A percentile compares a stretch with the other conserved stretches of the same genome.
Conservation (phyloP, 2,888 invertebrate species). For the Trachelus troglodyta region DNA sequence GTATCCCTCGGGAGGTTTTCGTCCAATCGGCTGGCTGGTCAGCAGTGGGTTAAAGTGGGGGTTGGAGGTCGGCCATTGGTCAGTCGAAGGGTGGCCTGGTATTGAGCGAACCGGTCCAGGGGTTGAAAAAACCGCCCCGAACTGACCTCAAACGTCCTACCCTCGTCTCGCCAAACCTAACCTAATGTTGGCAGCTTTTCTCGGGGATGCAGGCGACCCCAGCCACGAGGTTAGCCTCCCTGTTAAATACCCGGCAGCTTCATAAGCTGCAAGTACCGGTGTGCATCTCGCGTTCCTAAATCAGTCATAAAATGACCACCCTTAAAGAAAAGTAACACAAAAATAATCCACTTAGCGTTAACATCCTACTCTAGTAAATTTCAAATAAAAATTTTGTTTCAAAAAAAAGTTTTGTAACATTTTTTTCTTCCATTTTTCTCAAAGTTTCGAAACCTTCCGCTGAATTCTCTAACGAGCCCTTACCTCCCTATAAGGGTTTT, state of each 20-base stretch:
- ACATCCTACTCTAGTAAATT: slow-evolving; percentile 7
- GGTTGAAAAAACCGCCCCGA: slow-evolving; percentile 65
- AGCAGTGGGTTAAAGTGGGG: slow-evolving; percentile 55
- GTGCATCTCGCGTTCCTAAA: too few relatives aligned
- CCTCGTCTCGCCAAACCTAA: slow-evolving; percentile 63
- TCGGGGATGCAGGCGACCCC: slow-evolving; percentile 16
- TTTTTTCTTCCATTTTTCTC: too few relatives aligned
- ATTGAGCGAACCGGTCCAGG: slow-evolving; percentile 62
- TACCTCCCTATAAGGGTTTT: neutral
- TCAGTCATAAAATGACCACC: slow-evolving; percentile 15
- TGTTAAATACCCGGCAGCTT: slow-evolving; percentile 20
- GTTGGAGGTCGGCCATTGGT: slow-evolving; percentile 62
- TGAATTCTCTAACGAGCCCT: too few relatives aligned
- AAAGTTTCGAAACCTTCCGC: too few relatives aligned
- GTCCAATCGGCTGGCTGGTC: slow-evolving; percentile 63
- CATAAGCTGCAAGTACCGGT: neutral
- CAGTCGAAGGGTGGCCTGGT: slow-evolving; percentile 59
- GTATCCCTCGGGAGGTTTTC: slow-evolving; percentile 53
- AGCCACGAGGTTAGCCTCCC: slow-evolving; percentile 19
- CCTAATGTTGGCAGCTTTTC: slow-evolving; percentile 50
- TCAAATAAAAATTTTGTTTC: too few relatives aligned
- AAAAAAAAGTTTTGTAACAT: too few relatives aligned
- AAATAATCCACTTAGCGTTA: slow-evolving; percentile 1
- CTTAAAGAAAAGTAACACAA: neutral
- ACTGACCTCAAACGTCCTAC: slow-evolving; percentile 65